Conservation (phyloP, 2,797 vertebrate species). For the Peromyscus attwateri region DNA sequence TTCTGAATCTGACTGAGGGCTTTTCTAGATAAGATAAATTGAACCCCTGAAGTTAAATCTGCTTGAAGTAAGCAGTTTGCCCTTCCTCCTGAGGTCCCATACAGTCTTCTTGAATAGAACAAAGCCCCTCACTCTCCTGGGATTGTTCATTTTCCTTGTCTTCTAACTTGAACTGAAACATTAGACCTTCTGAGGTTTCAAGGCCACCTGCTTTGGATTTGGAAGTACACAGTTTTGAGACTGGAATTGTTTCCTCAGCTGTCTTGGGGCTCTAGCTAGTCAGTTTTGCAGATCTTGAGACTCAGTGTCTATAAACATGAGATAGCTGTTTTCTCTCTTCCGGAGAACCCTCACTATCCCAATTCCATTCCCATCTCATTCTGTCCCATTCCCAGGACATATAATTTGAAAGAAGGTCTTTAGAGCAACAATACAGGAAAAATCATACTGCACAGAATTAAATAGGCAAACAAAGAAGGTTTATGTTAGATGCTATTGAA, state of each 20-base stretch:
- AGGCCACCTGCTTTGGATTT: background rate
- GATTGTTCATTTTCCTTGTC: background rate
- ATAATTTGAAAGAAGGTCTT: constrained; percentile 48
- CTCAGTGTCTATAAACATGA: background rate
- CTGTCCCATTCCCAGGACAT: background rate
- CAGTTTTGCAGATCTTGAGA: background rate
- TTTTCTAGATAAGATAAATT: background rate
- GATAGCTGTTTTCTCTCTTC: background rate
- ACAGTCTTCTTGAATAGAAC: background rate
- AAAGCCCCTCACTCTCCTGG: background rate
- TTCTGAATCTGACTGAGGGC: background rate
- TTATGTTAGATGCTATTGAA: background rate
- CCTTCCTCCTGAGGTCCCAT: background rate
- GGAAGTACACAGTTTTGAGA: background rate
- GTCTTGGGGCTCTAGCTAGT: background rate
- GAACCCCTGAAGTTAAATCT: background rate
- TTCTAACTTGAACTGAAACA: background rate
- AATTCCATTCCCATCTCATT: background rate
- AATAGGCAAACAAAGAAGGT: background rate
- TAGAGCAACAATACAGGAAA: background rate
- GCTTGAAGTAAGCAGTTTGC: background rate
- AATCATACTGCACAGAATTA: background rate
- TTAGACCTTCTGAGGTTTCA: background rate
- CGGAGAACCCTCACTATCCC: background rate
- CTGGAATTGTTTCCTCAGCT: background rate